Conservation (phyloP, 2,113 vertebrate species). For the Petromus typicus region DNA sequence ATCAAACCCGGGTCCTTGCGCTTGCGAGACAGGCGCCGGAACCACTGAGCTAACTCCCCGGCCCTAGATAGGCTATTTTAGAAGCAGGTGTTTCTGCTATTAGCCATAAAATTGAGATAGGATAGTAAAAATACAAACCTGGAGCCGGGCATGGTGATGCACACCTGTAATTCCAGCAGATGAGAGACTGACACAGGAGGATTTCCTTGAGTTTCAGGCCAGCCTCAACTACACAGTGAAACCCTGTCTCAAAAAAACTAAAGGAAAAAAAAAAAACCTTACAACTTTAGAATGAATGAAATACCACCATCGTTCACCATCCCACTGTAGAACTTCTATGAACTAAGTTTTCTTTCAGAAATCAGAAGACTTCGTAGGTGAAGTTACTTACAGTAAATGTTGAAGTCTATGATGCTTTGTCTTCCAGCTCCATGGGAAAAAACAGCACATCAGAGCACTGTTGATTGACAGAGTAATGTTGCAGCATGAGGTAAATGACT, state of each 20-base stretch:
- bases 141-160: no score
- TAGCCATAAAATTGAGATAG: background rate
- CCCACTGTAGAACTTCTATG: background rate
- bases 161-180: no score
- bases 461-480: conserved; percentile 98
- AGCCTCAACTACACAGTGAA: no score
- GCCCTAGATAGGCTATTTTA: background rate
- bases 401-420: conserved; percentile 50
- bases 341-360: background rate
- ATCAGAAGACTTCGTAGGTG: background rate
- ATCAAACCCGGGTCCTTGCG: no score
- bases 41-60: no score
- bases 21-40: no score
- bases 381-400: background rate
- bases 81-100: background rate
- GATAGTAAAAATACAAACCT: background rate
- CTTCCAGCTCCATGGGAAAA: conserved; percentile 96
- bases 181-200: no score
- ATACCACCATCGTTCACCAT: background rate
- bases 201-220: no score
- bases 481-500: conserved; percentile 93
- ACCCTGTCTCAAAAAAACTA: no score
- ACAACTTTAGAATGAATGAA: conserved; percentile 12
- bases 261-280: no score
- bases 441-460: conserved; percentile 96